Conservation (phyloP, 2,888 invertebrate species). For the Monopis laevigella region DNA sequence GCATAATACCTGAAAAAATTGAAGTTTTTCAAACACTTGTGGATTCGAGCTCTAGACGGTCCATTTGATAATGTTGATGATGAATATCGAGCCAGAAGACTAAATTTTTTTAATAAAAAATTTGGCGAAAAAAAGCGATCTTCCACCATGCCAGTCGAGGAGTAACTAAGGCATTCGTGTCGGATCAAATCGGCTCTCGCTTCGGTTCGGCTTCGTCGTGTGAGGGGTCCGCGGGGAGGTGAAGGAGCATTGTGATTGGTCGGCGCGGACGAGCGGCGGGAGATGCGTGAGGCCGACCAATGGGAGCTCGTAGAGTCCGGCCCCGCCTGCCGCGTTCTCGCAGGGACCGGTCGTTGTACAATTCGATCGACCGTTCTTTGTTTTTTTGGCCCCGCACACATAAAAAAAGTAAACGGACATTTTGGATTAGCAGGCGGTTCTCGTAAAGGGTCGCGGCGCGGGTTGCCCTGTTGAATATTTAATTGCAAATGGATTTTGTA, state of each 20-base stretch:
- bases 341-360: slow-evolving; percentile 27
- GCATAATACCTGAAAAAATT: slow-evolving; percentile 7
- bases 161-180: slow-evolving; percentile 67
- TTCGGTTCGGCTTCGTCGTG: slow-evolving; percentile 37
- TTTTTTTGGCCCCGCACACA: slow-evolving; percentile 41
- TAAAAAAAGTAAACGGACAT: slow-evolving; percentile 65
- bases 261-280: slow-evolving; percentile 44
- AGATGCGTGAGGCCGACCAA: slow-evolving; percentile 39
- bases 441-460: slow-evolving; percentile 49
- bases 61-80: neutral
- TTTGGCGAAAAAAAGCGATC: slow-evolving; percentile 45
- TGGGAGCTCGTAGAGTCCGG: slow-evolving; percentile 33
- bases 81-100: neutral
- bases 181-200: slow-evolving; percentile 62
- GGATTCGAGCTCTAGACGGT: neutral
- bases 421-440: slow-evolving; percentile 49
- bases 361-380: slow-evolving; percentile 35
- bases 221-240: slow-evolving; percentile 46
- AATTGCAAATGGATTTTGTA: slow-evolving; percentile 1
- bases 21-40: neutral
- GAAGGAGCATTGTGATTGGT: slow-evolving; percentile 36
- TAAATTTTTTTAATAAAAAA: slow-evolving; percentile 27
- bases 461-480: slow-evolving; percentile 21
- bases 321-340: slow-evolving; percentile 49
- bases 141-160: slow-evolving; percentile 47